Evolutionary conservation across 2,113 vertebrate genomes (phyloP), one percentile per base, ranked within the genome.

Genomic region (Elephas maximus): DNA sequence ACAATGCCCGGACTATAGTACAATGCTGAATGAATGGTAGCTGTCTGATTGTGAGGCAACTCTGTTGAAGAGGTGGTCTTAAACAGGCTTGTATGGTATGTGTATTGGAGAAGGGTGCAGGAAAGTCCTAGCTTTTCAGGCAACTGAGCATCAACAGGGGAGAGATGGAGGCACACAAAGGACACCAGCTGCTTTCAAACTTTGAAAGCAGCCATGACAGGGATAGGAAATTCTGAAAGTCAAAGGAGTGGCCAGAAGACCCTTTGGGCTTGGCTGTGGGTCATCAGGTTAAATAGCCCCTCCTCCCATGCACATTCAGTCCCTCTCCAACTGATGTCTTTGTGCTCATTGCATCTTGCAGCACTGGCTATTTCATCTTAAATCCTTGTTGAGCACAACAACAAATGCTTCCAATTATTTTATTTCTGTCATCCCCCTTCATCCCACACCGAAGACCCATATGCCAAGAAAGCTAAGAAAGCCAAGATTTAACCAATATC

Each of bases 371-470:
- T 78, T 93, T 92, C 90, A 91, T 74, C 91, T 95, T 30, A 81
- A 94, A 86, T 92, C 77, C 79, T 41, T 90, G 67, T 51, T 90
- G 71, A 48, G 63, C 79, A 88, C 76, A 80, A 69, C 71, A 67
- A 90, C 95, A 97, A 97, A 98, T 85, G 80, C 77, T 92, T 93
- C 84, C 57, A 97, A 88, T 96, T 95, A 91, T 94, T 79, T 73
- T 78, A 30, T 96, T 97, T 85, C 92, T 96, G 80, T 94, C 93
- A 87, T 97, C 81, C 93, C 77, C 84, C 92, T 97, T 81, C 88
- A 95, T 65, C 85, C 95, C 77, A 33, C 87, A 97, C 88, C 94
- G 93, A 98, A 95, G 94, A 79, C 80, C 73, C 81, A 93, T 87
- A 96, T 93, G 90, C 93, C 74, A 83, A 92, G 90, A 73, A 97